phyloP scores from a whole-genome alignment of 92 coral and sea anemone species.

The Zoanthus gigantus region DNA sequence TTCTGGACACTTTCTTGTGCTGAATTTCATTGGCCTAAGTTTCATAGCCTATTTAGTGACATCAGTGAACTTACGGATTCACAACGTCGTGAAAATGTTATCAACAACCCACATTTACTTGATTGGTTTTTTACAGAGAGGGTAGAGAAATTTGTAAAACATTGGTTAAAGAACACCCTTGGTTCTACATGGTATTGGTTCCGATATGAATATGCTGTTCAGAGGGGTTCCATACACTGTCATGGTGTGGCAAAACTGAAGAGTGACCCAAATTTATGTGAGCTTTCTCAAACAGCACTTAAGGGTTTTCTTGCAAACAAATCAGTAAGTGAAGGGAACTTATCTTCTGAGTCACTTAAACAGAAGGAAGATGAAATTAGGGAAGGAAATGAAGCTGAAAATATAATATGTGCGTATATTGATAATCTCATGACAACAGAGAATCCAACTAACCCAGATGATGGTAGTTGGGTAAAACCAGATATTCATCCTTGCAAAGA shows the following conservation, averaged over 20 bases:
- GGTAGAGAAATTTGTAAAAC: slow-evolving; percentile 68
- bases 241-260: slow-evolving; percentile 77
- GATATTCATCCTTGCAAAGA: slow-evolving; percentile 48
- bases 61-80: background rate
- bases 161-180: slow-evolving; percentile 63
- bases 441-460: slow-evolving; percentile 38
- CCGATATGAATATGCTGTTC: slow-evolving; percentile 75
- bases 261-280: slow-evolving; percentile 69
- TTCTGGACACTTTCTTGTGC: slow-evolving; percentile 49
- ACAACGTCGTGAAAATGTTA: background rate
- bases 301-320: slow-evolving; percentile 52
- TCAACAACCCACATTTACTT: slow-evolving; percentile 16
- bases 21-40: slow-evolving; percentile 37
- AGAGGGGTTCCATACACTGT: slow-evolving; percentile 77
- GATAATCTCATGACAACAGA: slow-evolving; percentile 55
- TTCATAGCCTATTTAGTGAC: slow-evolving; percentile 2
- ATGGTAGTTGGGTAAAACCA: slow-evolving; percentile 54
- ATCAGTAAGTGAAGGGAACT: background rate
- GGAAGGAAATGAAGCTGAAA: slow-evolving; percentile 61
- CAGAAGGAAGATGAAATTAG: slow-evolving; percentile 49
- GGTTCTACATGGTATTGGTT: slow-evolving; percentile 72
- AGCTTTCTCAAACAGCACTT: slow-evolving; percentile 62
- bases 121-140: slow-evolving; percentile 70
- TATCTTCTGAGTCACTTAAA: background rate
- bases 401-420: slow-evolving; percentile 47